Conservation (phyloP, 2,888 invertebrate species). For the Poecilus cupreus region DNA sequence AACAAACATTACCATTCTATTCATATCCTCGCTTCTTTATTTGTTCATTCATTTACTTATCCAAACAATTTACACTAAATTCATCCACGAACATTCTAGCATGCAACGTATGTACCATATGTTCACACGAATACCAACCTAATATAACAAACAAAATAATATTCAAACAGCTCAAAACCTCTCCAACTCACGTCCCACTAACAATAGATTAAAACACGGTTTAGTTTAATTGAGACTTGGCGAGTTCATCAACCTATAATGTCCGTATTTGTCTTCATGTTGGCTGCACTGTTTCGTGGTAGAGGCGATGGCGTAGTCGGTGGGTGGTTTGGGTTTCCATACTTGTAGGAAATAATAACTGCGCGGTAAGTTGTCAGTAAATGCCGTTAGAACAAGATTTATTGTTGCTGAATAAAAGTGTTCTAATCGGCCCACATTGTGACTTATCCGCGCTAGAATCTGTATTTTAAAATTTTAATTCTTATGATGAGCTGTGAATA, state of each 20-base stretch:
- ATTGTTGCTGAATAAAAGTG: neutral
- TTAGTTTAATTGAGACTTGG: conserved; percentile 23
- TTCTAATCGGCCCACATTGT: neutral
- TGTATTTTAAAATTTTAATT: too few species aligned
- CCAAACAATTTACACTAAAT: too few species aligned
- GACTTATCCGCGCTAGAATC: too few species aligned
- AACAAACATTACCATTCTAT: too few species aligned
- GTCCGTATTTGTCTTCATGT: conserved; percentile 20
- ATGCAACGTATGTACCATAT: neutral
- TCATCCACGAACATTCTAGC: neutral
- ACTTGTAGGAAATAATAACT: conserved; percentile 6
- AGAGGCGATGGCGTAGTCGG: neutral
- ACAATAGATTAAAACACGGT: neutral
- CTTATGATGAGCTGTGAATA: too few species aligned
- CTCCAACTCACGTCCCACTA: conserved; percentile 13
- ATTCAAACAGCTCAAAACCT: neutral
- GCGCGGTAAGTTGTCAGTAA: neutral
- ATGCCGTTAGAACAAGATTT: neutral
- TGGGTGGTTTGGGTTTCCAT: neutral
- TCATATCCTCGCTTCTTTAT: too few species aligned
- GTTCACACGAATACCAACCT: neutral
- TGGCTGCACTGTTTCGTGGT: neutral
- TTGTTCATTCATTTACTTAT: too few species aligned
- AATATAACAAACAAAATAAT: neutral
- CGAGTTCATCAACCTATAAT: conserved; percentile 18